Evolutionary conservation across 2,113 vertebrate species (phyloP), one percentile per base, ranked within the genome.

Genomic region (Actenoides lindsayi): DNA sequence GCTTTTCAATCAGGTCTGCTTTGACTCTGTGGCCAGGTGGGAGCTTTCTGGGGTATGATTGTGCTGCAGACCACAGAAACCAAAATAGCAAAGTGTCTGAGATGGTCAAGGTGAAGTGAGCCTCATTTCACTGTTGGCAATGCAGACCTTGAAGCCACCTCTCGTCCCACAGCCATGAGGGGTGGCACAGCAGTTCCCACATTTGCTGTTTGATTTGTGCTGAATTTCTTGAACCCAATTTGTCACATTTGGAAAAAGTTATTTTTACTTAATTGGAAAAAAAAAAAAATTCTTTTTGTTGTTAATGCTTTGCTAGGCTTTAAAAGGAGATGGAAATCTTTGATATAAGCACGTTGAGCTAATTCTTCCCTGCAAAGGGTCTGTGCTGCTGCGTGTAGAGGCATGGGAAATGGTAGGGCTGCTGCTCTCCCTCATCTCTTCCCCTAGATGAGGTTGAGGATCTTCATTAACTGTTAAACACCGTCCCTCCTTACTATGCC

Each of bases 361-460:
- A 25, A 18, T 51, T 35, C 19, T 63, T 46, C 23, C 39, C 39
- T 28, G 17, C 10, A 10, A 51, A 39, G 19, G 13, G 2, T 67
- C 74, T 63, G 25, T 80, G 60, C 37, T 44, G 16, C 37, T 53
- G 37, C 27, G 8, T 51, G 13, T 4, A 8, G 37, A 63, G 35
- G 17, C 0, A 1, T 10, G 46, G 28, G 51, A 35, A 41, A 21
- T 16, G n/a, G 18, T n/a, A 63, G 11, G 0, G 1, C 13, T 68
- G 15, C 41, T 86, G 27, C 25, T 71, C 41, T 67, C 7, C 44
- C 16, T 57, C 33, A n/a, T 4, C 17, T 20, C 5, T 77, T 50
- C 28, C 41, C 62, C 6, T 21, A 75, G 73, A 91, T 73, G 19
- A 51, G 10, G 23, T 8, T 15, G 10, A 82, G 78, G 15, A 8